Evolutionary conservation across 2,888 invertebrate genomes (phyloP).

Genomic region (Leptinotarsa rubiginosa): DNA sequence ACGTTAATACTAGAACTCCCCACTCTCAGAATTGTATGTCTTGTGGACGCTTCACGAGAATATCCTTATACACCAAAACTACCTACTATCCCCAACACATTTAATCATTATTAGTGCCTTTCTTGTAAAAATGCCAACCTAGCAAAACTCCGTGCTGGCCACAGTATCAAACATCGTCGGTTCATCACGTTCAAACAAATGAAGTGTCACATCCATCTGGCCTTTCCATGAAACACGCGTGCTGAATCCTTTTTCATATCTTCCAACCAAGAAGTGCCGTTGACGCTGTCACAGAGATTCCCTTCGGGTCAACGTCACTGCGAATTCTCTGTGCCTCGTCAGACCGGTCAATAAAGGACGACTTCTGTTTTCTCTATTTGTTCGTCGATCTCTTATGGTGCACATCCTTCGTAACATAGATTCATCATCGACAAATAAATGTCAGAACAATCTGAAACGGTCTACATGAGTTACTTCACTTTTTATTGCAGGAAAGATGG

Average conservation of each 20-base stretch:
- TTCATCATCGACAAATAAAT: neutral
- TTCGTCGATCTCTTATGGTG: neutral
- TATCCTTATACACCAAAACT: neutral
- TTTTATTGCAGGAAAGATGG: neutral
- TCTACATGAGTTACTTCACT: slow-evolving; percentile 1
- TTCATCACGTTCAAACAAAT: neutral
- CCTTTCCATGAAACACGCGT: neutral
- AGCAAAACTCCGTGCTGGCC: neutral
- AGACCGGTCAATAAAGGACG: slow-evolving; percentile 6
- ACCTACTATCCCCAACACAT: neutral
- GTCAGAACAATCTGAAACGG: neutral
- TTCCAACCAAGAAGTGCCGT: neutral
- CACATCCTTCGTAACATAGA: neutral
- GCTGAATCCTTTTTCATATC: neutral
- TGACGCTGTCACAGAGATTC: slow-evolving; percentile 3
- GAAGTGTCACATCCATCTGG: neutral
- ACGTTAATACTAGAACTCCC: no score
- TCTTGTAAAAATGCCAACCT: neutral
- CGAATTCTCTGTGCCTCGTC: neutral
- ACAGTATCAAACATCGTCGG: neutral
- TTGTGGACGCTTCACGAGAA: no score
- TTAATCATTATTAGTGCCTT: neutral
- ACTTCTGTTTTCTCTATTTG: neutral
- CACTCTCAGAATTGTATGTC: no score
- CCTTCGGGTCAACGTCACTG: neutral